phyloP scores from a whole-genome alignment of 2,888 invertebrate genomes.

The Acheta domesticus region DNA sequence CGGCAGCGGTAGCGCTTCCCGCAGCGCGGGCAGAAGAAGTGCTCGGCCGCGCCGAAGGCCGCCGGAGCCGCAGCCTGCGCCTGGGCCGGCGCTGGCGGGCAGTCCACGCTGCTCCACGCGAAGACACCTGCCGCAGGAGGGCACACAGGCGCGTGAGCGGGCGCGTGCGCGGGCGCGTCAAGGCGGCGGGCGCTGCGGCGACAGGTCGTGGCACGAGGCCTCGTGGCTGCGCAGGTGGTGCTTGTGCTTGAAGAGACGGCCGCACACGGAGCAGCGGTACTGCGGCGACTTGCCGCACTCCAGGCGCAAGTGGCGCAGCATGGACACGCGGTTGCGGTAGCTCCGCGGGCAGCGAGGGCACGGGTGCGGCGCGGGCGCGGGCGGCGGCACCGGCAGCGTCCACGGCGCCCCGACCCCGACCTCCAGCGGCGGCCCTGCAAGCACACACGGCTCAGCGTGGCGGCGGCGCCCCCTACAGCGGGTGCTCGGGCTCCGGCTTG shows the following conservation, averaged over 20 bases:
- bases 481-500: no score
- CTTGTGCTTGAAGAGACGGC: constrained; percentile 48
- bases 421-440: background rate
- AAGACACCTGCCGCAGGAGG: background rate
- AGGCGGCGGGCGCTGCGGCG: background rate
- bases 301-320: constrained; percentile 49
- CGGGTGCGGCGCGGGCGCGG: constrained; percentile 23
- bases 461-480: no score
- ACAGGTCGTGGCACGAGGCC: background rate
- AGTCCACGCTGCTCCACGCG: background rate
- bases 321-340: constrained; percentile 48
- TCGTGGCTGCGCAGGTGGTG: constrained; percentile 32
- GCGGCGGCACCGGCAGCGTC: background rate
- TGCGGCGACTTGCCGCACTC: constrained; percentile 49
- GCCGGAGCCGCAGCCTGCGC: background rate
- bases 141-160: no score
- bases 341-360: constrained; percentile 46
- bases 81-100: background rate
- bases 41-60: background rate
- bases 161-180: background rate
- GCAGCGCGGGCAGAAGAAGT: constrained; percentile 44
- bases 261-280: constrained; percentile 47
- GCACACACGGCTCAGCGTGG: no score
- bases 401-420: background rate
- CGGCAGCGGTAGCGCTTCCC: constrained; percentile 47